These are phyloP conservation scores for Caenorhabditis afra DNA, from an alignment of 2,888 invertebrate species.

Conservation along the genomic window DNA sequence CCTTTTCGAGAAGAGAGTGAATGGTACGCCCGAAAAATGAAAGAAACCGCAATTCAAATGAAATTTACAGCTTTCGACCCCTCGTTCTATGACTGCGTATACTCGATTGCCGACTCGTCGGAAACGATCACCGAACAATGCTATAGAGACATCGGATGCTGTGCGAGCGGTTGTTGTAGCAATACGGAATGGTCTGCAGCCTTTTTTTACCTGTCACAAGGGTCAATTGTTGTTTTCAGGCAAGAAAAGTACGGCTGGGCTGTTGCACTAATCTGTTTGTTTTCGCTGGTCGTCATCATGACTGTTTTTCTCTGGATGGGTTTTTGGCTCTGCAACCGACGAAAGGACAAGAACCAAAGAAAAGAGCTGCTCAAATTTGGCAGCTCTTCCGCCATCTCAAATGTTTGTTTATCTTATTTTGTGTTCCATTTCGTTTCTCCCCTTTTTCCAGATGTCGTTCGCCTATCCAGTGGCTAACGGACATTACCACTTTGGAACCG, in stretches of 20 bases:
- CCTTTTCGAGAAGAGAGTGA: conserved; percentile 55
- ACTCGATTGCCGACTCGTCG: conserved; percentile 61
- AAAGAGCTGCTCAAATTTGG: conserved; percentile 58
- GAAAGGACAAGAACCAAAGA: conserved; percentile 62
- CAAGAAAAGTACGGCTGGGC: conserved; percentile 72
- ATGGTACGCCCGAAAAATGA: conserved; percentile 44
- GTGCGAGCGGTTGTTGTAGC: conserved; percentile 68
- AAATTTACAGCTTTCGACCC: conserved; percentile 64
- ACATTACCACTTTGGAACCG: conserved; percentile 68
- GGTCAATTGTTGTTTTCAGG: conserved; percentile 53
- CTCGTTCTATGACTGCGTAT: conserved; percentile 70
- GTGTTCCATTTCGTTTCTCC: too few relatives aligned
- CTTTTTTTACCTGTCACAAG: neutral
- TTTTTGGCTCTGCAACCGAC: conserved; percentile 70
- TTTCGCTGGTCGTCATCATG: conserved; percentile 69
- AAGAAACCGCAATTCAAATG: too few relatives aligned
- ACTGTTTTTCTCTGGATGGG: conserved; percentile 66
- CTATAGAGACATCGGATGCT: conserved; percentile 73
- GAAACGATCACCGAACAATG: conserved; percentile 68
- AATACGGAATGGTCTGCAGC: conserved; percentile 65
- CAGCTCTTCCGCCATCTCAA: conserved; percentile 65
- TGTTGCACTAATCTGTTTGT: conserved; percentile 70
- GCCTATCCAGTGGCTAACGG: conserved; percentile 65
- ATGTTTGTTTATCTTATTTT: conserved; percentile 48
- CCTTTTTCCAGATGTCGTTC: conserved; percentile 65